Evolutionary conservation across 2,888 invertebrate genomes (phyloP).

Genomic region (Caenorhabditis sp.): DNA sequence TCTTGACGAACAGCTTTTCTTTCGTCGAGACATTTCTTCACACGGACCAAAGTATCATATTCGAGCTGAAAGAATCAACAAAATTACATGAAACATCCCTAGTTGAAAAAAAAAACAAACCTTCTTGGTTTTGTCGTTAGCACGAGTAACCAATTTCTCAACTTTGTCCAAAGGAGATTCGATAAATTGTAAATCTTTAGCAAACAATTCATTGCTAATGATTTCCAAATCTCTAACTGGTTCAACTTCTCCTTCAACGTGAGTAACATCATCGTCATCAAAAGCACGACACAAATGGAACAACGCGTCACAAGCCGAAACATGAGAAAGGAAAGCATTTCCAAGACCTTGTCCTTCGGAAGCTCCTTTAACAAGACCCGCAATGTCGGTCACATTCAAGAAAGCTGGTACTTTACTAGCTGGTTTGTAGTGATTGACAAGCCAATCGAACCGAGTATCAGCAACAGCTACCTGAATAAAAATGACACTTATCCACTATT

Average conservation of each 20-base stretch:
- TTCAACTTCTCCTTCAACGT: slow-evolving; percentile 97
- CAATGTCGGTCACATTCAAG: slow-evolving; percentile 96
- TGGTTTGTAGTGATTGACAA: slow-evolving; percentile 93
- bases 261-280: slow-evolving; percentile 95
- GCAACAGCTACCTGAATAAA: slow-evolving; percentile 89
- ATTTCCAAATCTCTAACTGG: slow-evolving; percentile 95
- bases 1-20: slow-evolving; percentile 91
- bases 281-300: slow-evolving; percentile 96
- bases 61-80: slow-evolving; percentile 45
- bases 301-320: slow-evolving; percentile 96
- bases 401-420: slow-evolving; percentile 90
- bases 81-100: background rate
- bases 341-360: slow-evolving; percentile 97
- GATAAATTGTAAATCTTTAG: slow-evolving; percentile 90
- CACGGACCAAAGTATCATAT: slow-evolving; percentile 85
- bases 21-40: slow-evolving; percentile 84
- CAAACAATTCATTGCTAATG: slow-evolving; percentile 89
- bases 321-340: slow-evolving; percentile 97
- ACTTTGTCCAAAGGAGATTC: slow-evolving; percentile 83
- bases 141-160: slow-evolving; percentile 81
- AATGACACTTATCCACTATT: slow-evolving; percentile 4
- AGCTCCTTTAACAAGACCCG: slow-evolving; percentile 96
- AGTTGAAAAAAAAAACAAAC: slow-evolving; percentile 68
- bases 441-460: slow-evolving; percentile 89
- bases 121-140: slow-evolving; percentile 90